phyloP scores from a whole-genome alignment of 2,113 vertebrate species.

The Rallus limicola region DNA sequence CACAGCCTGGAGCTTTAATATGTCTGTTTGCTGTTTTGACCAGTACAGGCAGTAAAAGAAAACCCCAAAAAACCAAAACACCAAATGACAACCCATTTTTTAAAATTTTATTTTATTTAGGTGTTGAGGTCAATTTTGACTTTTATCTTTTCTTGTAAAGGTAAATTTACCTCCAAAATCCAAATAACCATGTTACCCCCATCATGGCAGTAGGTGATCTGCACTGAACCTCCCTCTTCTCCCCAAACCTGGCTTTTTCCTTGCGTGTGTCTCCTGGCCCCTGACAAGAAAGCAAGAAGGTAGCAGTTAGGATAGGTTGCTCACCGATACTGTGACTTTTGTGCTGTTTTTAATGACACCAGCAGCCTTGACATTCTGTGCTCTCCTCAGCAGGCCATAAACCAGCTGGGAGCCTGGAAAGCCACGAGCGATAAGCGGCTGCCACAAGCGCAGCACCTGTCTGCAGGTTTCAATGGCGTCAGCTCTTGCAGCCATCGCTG shows the following conservation, averaged over 20 bases:
- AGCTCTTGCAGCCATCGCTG: neutral
- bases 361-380: neutral
- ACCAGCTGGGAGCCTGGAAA: neutral
- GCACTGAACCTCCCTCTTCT: neutral
- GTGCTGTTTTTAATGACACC: neutral
- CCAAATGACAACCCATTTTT: neutral
- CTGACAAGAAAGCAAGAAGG: neutral
- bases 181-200: neutral
- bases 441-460: neutral
- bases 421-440: neutral
- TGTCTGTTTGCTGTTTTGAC: neutral
- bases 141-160: neutral
- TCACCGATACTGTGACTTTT: neutral
- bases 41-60: neutral
- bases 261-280: neutral
- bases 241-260: neutral
- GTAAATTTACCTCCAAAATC: neutral
- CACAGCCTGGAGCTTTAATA: neutral
- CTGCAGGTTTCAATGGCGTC: neutral
- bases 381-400: neutral
- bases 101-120: neutral
- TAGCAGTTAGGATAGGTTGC: neutral
- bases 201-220: neutral
- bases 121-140: neutral
- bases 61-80: too few relatives aligned